Evolutionary conservation across 2,113 vertebrate species (phyloP).

Genomic region (Melierax canorus): DNA sequence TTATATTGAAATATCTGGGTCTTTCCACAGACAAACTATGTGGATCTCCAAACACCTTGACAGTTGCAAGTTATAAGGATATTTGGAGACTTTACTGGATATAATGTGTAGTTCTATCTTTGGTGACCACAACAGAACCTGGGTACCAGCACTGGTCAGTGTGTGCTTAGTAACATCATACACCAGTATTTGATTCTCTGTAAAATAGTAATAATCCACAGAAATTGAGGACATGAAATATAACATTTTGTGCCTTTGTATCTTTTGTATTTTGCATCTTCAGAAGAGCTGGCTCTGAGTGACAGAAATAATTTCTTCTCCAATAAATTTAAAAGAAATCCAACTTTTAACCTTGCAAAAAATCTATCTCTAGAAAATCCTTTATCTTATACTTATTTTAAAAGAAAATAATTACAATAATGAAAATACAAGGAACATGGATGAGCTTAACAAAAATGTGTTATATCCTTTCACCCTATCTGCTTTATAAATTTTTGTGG

Average conservation of each 20-base stretch:
- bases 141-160: neutral
- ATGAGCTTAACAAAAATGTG: neutral
- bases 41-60: neutral
- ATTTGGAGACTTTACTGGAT: neutral
- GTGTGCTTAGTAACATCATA: neutral
- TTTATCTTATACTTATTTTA: neutral
- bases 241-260: neutral
- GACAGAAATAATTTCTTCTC: neutral
- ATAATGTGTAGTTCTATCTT: neutral
- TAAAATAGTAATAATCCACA: neutral
- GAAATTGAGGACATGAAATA: neutral
- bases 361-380: neutral
- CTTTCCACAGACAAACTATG: neutral
- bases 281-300: neutral
- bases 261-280: neutral
- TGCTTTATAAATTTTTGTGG: neutral
- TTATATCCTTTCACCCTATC: neutral
- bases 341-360: neutral
- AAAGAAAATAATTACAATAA: neutral
- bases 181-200: neutral
- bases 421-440: neutral
- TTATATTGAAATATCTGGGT: neutral
- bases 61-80: neutral
- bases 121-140: neutral
- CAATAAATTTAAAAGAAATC: neutral